Conservation (phyloP, 2,797 vertebrate species). For the Hypotaenidia okinawae region DNA sequence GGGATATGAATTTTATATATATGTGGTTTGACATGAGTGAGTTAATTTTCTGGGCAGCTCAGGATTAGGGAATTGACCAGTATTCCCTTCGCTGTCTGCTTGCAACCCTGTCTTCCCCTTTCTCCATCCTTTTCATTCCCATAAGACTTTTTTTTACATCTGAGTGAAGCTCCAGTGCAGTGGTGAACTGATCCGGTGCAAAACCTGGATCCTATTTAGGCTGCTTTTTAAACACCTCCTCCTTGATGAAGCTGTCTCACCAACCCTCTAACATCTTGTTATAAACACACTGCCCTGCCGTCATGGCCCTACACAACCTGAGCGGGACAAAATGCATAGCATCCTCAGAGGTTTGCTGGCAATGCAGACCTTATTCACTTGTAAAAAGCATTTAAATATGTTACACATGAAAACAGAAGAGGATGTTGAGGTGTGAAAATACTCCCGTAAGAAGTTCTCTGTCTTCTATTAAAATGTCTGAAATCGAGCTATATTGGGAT, state of each 20-base stretch:
- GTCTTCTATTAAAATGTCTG: not conserved
- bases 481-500: not conserved
- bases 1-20: not conserved
- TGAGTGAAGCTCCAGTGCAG: not conserved
- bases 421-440: not conserved
- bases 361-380: not conserved
- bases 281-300: not conserved
- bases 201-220: not conserved
- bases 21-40: not conserved
- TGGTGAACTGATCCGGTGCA: not conserved
- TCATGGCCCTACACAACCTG: not conserved
- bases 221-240: not conserved
- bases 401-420: not conserved
- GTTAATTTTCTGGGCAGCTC: slow-evolving; percentile 18
- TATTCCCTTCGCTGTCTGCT: not conserved
- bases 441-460: not conserved
- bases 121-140: not conserved
- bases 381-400: not conserved
- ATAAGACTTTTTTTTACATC: not conserved
- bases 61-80: not conserved
- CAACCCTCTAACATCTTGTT: not conserved
- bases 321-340: not conserved
- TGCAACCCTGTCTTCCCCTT: not conserved
- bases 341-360: not conserved
- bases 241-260: not conserved